Evolutionary conservation across 2,888 invertebrate species (phyloP).

Genomic region (Callinectes sapidus): DNA sequence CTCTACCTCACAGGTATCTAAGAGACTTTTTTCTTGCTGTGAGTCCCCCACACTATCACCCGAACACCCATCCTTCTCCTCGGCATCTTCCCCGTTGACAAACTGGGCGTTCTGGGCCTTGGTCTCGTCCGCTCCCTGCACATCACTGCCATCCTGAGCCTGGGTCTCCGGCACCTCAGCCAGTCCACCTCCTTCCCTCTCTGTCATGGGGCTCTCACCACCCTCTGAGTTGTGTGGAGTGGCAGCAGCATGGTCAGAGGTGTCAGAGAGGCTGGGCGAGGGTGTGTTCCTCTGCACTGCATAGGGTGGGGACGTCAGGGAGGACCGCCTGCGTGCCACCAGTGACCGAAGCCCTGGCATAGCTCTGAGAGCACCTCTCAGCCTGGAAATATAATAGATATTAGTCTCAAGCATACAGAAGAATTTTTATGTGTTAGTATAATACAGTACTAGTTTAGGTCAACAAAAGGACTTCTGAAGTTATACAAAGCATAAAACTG

Average conservation of each 20-base stretch:
- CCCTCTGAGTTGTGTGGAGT: conserved; percentile 25
- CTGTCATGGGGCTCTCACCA: conserved; percentile 39
- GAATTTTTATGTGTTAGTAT: background rate
- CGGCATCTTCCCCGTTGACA: background rate
- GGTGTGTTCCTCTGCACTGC: conserved; percentile 31
- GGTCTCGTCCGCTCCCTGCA: background rate
- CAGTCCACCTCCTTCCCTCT: conserved; percentile 18
- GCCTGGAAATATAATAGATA: conserved; percentile 24
- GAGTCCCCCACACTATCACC: conserved; percentile 6
- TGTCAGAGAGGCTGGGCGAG: conserved; percentile 29
- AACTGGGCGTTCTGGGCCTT: background rate
- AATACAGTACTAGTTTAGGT: background rate
- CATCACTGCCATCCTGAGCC: background rate
- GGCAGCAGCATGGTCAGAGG: conserved; percentile 44
- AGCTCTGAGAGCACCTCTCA: conserved; percentile 44
- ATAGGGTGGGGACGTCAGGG: conserved; percentile 60
- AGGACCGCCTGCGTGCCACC: conserved; percentile 66
- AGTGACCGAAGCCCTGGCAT: conserved; percentile 68
- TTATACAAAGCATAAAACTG: conserved; percentile 6
- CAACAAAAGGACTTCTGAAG: background rate
- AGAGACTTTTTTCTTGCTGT: conserved; percentile 28
- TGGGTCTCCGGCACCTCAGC: conserved; percentile 33
- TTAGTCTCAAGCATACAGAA: background rate
- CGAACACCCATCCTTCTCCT: background rate
- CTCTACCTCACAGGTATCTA: background rate